phyloP scores from a whole-genome alignment of 2,888 invertebrate genomes.

The Chrysodeixis includens region DNA sequence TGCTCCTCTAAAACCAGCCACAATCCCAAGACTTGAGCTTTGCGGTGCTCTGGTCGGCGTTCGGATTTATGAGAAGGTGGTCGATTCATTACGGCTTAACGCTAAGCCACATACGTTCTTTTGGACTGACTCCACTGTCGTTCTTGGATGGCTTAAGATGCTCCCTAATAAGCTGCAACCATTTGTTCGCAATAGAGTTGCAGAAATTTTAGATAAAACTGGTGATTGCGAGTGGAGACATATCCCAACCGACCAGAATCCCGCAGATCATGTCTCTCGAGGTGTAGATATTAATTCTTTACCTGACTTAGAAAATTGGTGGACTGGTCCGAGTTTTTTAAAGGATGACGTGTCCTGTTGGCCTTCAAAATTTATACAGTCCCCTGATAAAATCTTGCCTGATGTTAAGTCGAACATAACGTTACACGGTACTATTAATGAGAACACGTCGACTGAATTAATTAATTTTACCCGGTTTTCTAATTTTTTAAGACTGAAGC shows the following conservation, averaged over 20 bases:
- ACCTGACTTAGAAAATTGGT: neutral
- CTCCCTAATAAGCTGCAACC: slow-evolving; percentile 9
- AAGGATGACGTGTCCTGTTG: slow-evolving; percentile 7
- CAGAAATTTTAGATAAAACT: slow-evolving; percentile 1
- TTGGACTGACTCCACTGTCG: slow-evolving; percentile 16
- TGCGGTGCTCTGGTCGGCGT: slow-evolving; percentile 1
- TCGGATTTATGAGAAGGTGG: slow-evolving; percentile 12
- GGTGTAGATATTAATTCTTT: slow-evolving; percentile 7
- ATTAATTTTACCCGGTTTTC: slow-evolving; percentile 12
- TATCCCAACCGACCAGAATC: neutral
- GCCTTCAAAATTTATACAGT: slow-evolving; percentile 14
- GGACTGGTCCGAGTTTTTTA: slow-evolving; percentile 14
- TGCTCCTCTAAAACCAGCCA: neutral
- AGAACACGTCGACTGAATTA: neutral
- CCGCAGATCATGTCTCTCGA: neutral
- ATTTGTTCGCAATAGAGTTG: slow-evolving; percentile 9
- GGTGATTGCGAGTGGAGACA: neutral
- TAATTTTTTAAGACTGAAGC: slow-evolving; percentile 5
- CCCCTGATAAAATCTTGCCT: slow-evolving; percentile 2
- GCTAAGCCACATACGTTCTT: too few species aligned
- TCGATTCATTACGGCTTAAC: slow-evolving; percentile 4
- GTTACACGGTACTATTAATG: neutral
- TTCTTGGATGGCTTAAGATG: slow-evolving; percentile 15
- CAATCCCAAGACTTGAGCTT: neutral
- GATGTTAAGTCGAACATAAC: slow-evolving; percentile 5